Evolutionary conservation across 2,888 invertebrate species (phyloP).

Genomic region (Cistogaster globosa): DNA sequence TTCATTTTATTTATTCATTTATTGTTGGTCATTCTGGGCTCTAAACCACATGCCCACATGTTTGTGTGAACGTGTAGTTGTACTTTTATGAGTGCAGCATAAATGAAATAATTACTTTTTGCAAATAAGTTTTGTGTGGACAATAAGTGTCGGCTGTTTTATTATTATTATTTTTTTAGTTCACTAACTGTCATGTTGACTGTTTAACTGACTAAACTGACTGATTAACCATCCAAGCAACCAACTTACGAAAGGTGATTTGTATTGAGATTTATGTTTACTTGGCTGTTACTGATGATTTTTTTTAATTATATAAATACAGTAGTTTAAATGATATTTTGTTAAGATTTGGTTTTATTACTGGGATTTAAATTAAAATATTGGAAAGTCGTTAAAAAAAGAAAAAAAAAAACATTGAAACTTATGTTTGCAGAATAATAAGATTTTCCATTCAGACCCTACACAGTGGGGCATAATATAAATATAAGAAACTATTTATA

Average conservation of each 20-base stretch:
- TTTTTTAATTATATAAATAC: not conserved
- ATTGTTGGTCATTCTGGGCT: slow-evolving; percentile 24
- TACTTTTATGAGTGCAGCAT: slow-evolving; percentile 39
- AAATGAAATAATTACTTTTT: slow-evolving; percentile 70
- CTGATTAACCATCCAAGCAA: slow-evolving; percentile 29
- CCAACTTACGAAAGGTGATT: slow-evolving; percentile 54
- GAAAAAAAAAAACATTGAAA: too few relatives aligned
- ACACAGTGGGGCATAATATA: too few relatives aligned
- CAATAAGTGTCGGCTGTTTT: slow-evolving; percentile 4
- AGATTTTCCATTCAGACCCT: too few relatives aligned
- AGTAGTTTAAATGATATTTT: slow-evolving; percentile 15
- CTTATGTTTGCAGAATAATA: too few relatives aligned
- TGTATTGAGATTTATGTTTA: slow-evolving; percentile 41
- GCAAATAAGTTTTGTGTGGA: slow-evolving; percentile 36
- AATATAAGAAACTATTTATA: too few relatives aligned
- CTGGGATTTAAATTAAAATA: too few relatives aligned
- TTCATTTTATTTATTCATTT: slow-evolving; percentile 58
- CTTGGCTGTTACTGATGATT: too few relatives aligned
- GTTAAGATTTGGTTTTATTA: too few relatives aligned
- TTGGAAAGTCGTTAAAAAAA: too few relatives aligned
- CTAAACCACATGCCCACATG: not conserved
- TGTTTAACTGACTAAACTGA: slow-evolving; percentile 39
- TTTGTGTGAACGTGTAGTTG: not conserved
- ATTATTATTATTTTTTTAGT: not conserved
- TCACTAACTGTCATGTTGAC: not conserved